Percentiles rank a stretch among this genome's conserved stretches.
phyloP scores from a whole-genome alignment of 2,888 invertebrate species.

The Sinelater perroti region DNA sequence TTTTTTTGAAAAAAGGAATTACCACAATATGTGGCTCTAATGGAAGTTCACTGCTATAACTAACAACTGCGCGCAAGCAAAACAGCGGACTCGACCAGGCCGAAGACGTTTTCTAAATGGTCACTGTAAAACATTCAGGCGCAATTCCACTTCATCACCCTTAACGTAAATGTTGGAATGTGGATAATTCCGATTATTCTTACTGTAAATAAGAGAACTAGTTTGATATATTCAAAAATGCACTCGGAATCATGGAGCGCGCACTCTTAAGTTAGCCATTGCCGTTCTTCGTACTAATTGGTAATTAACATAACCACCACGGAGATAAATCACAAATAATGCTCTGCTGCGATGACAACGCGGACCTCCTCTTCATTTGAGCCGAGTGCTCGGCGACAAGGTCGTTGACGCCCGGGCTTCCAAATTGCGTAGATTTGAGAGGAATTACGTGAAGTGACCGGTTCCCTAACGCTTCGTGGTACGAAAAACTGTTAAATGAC shows the following conservation, averaged over 20 bases:
- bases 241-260: conserved; percentile 1
- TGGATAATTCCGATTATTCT: conserved; percentile 12
- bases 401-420: conserved; percentile 11
- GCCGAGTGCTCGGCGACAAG: no score
- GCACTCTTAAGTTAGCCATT: conserved; percentile 9
- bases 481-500: no score
- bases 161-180: conserved; percentile 14
- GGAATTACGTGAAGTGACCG: conserved; percentile 5
- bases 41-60: no score
- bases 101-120: no score
- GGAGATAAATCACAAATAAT: conserved; percentile 27
- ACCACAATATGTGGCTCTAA: no score
- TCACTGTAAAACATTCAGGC: no score
- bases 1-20: no score
- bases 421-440: conserved; percentile 3
- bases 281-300: conserved; percentile 13
- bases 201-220: conserved; percentile 10
- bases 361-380: conserved; percentile 14
- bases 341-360: conserved; percentile 20
- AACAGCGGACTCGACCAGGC: no score
- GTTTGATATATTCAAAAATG: conserved; percentile 13
- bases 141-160: not conserved
- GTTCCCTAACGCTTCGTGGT: no score
- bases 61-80: no score
- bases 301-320: conserved; percentile 22